These are phyloP conservation scores for Tapera naevia DNA, from an alignment of 2,797 vertebrate genomes.

Conservation along the genomic window DNA sequence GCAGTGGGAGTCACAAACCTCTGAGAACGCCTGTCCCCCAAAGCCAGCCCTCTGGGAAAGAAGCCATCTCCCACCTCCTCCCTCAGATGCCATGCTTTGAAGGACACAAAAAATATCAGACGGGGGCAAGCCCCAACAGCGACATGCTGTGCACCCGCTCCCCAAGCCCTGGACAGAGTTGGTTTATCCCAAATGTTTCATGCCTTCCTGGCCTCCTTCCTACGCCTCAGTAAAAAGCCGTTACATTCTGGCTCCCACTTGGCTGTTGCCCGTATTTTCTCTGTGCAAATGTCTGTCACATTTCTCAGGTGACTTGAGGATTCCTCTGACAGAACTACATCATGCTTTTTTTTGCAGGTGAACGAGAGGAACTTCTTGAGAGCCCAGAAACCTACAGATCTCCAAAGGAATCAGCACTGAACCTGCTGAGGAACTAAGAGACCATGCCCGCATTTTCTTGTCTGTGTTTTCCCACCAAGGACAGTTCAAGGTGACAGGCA, in stretches of 20 bases:
- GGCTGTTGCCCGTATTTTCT: background rate
- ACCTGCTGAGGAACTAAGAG: background rate
- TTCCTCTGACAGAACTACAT: background rate
- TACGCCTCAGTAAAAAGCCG: background rate
- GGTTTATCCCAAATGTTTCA: background rate
- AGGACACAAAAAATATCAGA: accelerated
- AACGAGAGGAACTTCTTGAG: background rate
- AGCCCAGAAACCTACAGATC: background rate
- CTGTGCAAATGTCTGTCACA: background rate
- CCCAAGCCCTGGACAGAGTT: background rate
- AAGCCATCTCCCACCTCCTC: background rate
- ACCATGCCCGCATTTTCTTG: accelerated
- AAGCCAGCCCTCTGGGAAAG: background rate
- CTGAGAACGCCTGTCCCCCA: background rate
- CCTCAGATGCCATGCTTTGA: background rate
- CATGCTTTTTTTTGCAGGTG: background rate
- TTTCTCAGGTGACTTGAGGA: background rate
- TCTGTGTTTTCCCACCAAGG: background rate
- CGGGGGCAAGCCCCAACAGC: accelerated
- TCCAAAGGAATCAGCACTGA: background rate
- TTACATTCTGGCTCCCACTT: background rate
- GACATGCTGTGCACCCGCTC: accelerated
- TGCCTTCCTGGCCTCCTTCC: background rate
- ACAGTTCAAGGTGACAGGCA: background rate
- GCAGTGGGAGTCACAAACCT: background rate